Evolutionary conservation across 2,888 invertebrate genomes (phyloP).

Genomic region (Pasiphila rectangulata): DNA sequence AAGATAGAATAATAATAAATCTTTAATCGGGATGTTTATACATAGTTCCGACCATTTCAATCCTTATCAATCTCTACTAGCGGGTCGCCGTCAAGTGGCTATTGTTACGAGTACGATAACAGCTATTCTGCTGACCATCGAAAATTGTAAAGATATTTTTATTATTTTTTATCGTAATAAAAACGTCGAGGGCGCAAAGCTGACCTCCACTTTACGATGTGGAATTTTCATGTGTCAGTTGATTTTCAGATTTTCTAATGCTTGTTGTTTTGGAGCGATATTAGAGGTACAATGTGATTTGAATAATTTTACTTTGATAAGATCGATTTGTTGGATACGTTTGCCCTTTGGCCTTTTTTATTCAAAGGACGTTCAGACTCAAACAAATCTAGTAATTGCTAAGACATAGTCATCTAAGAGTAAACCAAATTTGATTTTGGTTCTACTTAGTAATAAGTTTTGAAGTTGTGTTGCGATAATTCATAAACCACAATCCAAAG

Average conservation of each 20-base stretch:
- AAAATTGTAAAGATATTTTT: conserved; percentile 24
- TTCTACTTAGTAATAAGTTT: too few relatives aligned
- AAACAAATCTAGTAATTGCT: too few relatives aligned
- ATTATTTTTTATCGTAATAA: conserved; percentile 15
- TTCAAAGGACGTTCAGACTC: background rate
- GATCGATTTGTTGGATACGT: background rate
- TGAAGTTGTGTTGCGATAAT: too few relatives aligned
- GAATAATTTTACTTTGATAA: background rate
- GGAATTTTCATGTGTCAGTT: conserved; percentile 6
- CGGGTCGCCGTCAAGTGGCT: conserved; percentile 24
- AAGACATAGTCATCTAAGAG: too few relatives aligned
- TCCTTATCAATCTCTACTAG: background rate
- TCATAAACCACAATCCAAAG: too few relatives aligned
- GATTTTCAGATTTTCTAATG: background rate
- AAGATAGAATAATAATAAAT: too few relatives aligned
- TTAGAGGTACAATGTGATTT: background rate
- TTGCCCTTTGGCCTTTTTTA: too few relatives aligned
- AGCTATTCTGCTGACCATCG: conserved; percentile 23
- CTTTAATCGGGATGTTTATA: too few relatives aligned
- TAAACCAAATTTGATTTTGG: too few relatives aligned
- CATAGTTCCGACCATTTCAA: conserved; percentile 7
- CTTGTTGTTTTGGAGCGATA: conserved; percentile 1
- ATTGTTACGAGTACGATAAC: conserved; percentile 22
- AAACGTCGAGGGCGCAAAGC: conserved; percentile 14
- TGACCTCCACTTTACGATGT: conserved; percentile 13